These are phyloP conservation scores for Globicephala melas DNA, from an alignment of 2,113 vertebrate species.

Conservation along the genomic window DNA sequence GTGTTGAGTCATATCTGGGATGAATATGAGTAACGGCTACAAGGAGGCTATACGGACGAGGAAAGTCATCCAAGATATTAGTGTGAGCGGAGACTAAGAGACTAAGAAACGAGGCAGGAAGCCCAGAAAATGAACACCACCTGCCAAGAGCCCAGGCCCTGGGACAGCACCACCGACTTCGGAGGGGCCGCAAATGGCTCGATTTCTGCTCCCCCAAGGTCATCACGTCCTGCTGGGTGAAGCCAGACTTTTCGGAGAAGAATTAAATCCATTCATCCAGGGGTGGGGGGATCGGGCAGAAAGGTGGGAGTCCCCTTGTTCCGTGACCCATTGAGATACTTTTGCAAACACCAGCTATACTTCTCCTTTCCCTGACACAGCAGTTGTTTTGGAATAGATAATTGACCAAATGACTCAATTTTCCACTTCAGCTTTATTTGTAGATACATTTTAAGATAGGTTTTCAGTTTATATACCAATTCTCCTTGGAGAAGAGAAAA, in stretches of 20 bases:
- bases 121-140: rapidly evolving
- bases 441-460: conserved; percentile 18
- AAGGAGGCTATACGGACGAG: rapidly evolving
- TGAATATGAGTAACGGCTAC: rapidly evolving
- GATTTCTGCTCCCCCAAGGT: rapidly evolving
- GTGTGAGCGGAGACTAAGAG: neutral
- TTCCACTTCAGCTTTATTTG: conserved; percentile 42
- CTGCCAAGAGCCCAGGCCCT: rapidly evolving
- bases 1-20: rapidly evolving
- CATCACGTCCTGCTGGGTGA: no score
- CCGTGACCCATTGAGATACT: neutral
- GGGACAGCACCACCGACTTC: rapidly evolving
- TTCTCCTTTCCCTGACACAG: neutral
- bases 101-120: rapidly evolving
- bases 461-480: conserved; percentile 18
- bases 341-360: neutral
- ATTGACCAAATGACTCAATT: conserved; percentile 26
- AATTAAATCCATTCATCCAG: neutral
- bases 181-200: rapidly evolving
- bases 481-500: neutral
- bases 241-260: neutral
- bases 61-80: rapidly evolving
- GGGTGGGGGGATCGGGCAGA: neutral
- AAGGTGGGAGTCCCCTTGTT: neutral
- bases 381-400: neutral